Percentiles rank a stretch among this genome's conserved stretches.
Conservation (phyloP, 2,113 vertebrate species). For the Australoheros scitulus region DNA sequence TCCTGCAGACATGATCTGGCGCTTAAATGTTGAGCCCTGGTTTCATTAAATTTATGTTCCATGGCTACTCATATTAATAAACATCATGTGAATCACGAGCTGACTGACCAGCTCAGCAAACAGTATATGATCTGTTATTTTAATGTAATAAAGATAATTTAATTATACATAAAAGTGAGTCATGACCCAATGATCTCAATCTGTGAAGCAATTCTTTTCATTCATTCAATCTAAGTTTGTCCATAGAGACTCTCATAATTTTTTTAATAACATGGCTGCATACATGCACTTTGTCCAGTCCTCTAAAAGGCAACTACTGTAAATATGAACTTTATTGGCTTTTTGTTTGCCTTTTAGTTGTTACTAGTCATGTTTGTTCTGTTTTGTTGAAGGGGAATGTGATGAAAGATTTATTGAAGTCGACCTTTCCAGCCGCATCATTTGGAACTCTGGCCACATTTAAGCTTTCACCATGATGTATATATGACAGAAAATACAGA, state of each 20-base stretch:
- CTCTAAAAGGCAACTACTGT: background rate
- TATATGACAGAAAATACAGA: background rate
- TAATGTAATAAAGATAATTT: constrained; percentile 14
- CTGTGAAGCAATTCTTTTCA: background rate
- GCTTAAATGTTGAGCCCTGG: background rate
- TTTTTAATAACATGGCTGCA: background rate
- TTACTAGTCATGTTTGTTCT: background rate
- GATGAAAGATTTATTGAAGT: too few species aligned
- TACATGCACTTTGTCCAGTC: background rate
- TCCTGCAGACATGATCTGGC: background rate
- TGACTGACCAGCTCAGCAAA: background rate
- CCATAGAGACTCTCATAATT: background rate
- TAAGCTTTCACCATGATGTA: background rate
- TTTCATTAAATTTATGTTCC: background rate
- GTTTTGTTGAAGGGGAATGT: too few species aligned
- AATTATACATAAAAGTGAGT: background rate
- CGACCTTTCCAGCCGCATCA: background rate
- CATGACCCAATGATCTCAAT: background rate
- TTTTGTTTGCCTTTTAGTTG: background rate
- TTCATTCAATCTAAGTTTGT: background rate
- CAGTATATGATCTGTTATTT: constrained; percentile 4
- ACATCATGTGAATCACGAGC: background rate
- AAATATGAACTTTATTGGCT: background rate
- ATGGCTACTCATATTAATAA: background rate
- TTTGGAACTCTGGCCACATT: background rate